Evolutionary conservation across 2,797 vertebrate species (phyloP), one percentile per base, ranked within the genome.

Genomic region (Takifugu rubripes): DNA sequence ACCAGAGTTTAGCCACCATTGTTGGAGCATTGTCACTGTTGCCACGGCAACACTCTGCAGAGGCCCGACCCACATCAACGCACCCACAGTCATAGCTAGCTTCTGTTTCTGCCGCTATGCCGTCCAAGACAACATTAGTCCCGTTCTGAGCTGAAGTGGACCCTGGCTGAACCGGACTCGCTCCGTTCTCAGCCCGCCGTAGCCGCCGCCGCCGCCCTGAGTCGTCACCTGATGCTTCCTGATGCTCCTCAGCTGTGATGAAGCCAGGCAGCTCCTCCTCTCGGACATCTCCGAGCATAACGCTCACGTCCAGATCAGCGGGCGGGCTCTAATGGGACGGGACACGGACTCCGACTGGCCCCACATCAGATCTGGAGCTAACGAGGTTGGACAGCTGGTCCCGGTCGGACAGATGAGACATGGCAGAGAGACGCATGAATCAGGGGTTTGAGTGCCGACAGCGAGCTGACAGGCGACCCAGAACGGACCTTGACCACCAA

Each of bases 351-450:
- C 25, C 10, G 57, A 70, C 25, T 25, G 60, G 54, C 54, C 49
- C 3, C 36, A 8, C 40, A 36, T 64, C 54, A 43, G 49, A 43
- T 17, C 21, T n/a, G 53, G 43, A 46, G 47, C 12, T 74, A 61
- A 79, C 62, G 25, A 54, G 49, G 36, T 2, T 0, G 11, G 70
- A 62, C 54, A 52, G 48, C 14, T 12, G 52, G 50, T 14, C 0
- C n/a, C 29, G 66, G 64, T 49, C 73, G 72, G 71, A 52, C 47
- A 25, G 64, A 66, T 52, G 56, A 55, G 51, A 50, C 11, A 3
- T 51, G 61, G 60, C 63, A 63, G 25, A 8, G 33, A 47, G 40
- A 15, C 5, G 54, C 4, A 25, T 44, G 26, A 65, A 54, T 54
- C 50, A 54, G 17, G 31, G 3, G 31, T 33, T 9, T 16, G 12